Evolutionary conservation across 1,140 invertebrate genomes (phyloP).

Genomic region (Heliconius congener): DNA sequence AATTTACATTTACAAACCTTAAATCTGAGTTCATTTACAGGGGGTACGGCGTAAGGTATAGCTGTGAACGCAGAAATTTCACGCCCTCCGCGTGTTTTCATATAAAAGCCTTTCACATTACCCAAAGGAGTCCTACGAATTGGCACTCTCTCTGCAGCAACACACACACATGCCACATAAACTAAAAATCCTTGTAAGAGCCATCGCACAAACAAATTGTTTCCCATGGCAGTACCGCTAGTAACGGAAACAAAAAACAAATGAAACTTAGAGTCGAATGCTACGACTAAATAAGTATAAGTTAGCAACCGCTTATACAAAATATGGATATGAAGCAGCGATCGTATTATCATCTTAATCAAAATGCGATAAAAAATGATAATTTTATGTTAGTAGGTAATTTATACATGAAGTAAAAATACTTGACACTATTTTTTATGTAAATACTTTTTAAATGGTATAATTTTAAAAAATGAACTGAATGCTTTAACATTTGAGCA

Average conservation of each 20-base stretch:
- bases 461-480: too few relatives aligned
- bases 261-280: constrained; percentile 45
- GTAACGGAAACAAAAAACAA: constrained; percentile 50
- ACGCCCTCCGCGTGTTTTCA: constrained; percentile 75
- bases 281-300: constrained; percentile 42
- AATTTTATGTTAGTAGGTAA: background rate
- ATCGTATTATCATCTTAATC: background rate
- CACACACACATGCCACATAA: constrained; percentile 15
- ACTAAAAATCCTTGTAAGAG: constrained; percentile 14
- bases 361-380: background rate
- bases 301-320: constrained; percentile 20
- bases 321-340: background rate
- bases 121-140: constrained; percentile 57
- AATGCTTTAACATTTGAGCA: too few relatives aligned
- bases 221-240: constrained; percentile 25
- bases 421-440: background rate
- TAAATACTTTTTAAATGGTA: background rate
- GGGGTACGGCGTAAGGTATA: constrained; percentile 85
- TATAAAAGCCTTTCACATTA: constrained; percentile 71
- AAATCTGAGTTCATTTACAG: constrained; percentile 85
- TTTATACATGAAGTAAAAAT: too few relatives aligned
- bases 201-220: background rate
- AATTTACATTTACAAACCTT: constrained; percentile 67
- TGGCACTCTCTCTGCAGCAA: constrained; percentile 23
- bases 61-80: constrained; percentile 80